A percentile compares a stretch with the other conserved stretches of the same genome.
phyloP scores from a whole-genome alignment of 1,140 invertebrate genomes.

The Daktulosphaira vitifoliae region DNA sequence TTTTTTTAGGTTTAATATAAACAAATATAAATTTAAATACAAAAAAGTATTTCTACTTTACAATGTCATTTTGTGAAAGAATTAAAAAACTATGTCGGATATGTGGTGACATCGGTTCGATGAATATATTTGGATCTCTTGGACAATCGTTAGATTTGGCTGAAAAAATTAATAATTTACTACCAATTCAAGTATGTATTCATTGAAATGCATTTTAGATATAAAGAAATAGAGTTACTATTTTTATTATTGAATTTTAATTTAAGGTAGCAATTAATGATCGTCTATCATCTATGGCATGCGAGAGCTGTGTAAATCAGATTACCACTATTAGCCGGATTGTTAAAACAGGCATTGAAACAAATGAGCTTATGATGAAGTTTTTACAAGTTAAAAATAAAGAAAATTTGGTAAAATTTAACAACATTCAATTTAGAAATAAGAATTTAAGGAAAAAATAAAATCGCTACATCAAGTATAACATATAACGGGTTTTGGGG shows the following conservation, averaged over 20 bases:
- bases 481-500: too few species aligned
- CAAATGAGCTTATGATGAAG: conserved; percentile 17
- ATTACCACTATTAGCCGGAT: conserved; percentile 7
- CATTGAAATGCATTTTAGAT: neutral
- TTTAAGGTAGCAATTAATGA: conserved; percentile 5
- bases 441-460: too few species aligned
- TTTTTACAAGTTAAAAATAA: too few species aligned
- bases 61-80: conserved; percentile 6
- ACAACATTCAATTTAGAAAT: too few species aligned
- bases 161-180: conserved; percentile 15
- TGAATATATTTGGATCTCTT: conserved; percentile 24
- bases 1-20: too few species aligned
- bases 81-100: conserved; percentile 26
- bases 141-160: conserved; percentile 12
- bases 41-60: neutral
- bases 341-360: neutral
- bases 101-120: conserved; percentile 14
- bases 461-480: too few species aligned
- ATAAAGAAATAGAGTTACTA: neutral
- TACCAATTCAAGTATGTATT: conserved; percentile 15
- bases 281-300: conserved; percentile 1
- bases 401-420: too few species aligned
- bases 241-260: neutral
- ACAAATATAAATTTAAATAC: too few species aligned
- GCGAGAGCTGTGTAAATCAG: conserved; percentile 11